phyloP scores from a whole-genome alignment of 2,797 vertebrate genomes.

The Tadarida brasiliensis region DNA sequence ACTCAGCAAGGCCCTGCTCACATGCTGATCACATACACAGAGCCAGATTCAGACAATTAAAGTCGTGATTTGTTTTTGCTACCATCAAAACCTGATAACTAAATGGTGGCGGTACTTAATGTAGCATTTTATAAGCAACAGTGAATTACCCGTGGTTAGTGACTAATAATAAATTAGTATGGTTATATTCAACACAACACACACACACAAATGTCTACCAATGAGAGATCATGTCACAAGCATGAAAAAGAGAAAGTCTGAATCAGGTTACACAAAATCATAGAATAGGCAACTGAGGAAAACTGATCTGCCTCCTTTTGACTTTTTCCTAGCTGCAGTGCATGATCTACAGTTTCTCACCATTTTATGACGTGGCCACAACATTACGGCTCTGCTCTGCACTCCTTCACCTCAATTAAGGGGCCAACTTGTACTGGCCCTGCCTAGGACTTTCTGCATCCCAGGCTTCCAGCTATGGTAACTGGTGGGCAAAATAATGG shows the following conservation, averaged over 20 bases:
- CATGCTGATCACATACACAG: constrained; percentile 78
- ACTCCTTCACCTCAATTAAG: not conserved
- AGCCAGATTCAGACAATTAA: constrained; percentile 79
- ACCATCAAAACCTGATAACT: constrained; percentile 71
- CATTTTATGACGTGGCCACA: fast-evolving
- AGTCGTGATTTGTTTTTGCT: constrained; percentile 74
- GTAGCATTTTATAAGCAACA: constrained; percentile 81
- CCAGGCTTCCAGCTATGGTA: not conserved
- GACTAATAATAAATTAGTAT: constrained; percentile 77
- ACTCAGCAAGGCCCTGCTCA: constrained; percentile 67
- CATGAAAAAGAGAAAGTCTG: constrained; percentile 24
- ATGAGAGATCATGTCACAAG: not conserved
- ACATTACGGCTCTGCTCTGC: not conserved
- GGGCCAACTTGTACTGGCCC: not conserved
- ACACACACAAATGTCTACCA: not conserved
- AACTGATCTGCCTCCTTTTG: not conserved
- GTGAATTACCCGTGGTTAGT: constrained; percentile 73
- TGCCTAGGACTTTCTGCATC: not conserved
- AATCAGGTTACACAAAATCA: constrained; percentile 19
- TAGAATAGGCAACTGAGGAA: not conserved
- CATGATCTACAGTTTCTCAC: not conserved
- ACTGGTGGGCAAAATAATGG: not conserved
- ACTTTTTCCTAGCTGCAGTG: not conserved
- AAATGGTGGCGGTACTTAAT: constrained; percentile 74
- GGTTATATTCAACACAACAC: constrained; percentile 43